Percentiles rank a stretch among this genome's conserved stretches.
Evolutionary conservation across 2,797 vertebrate species (phyloP).

Genomic region (Aeoliscus strigatus): DNA sequence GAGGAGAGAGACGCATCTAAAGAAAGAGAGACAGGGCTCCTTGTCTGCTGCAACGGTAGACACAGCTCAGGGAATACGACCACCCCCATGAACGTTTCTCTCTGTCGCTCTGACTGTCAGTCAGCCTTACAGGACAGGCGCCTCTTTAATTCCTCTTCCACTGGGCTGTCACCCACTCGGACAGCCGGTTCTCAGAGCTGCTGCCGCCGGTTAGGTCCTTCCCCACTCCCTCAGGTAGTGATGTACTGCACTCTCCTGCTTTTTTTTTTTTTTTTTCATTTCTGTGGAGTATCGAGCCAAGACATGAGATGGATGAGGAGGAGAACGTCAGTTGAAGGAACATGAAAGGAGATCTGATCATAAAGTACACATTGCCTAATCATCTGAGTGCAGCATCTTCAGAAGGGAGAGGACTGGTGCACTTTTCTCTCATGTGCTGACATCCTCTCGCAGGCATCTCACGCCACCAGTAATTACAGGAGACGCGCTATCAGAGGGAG

Average conservation of each 20-base stretch:
- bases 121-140: conserved; percentile 54
- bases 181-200: conserved; percentile 25
- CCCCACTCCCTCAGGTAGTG: conserved; percentile 19
- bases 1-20: conserved; percentile 19
- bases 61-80: conserved; percentile 49
- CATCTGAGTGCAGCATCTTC: conserved; percentile 28
- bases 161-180: conserved; percentile 30
- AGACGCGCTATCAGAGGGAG: conserved; percentile 50
- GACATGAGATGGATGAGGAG: conserved; percentile 2
- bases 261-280: not conserved
- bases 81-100: conserved; percentile 41
- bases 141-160: conserved; percentile 52
- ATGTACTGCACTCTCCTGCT: conserved; percentile 8
- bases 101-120: conserved; percentile 43
- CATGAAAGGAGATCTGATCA: conserved; percentile 32
- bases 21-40: conserved; percentile 49
- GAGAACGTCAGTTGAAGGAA: conserved; percentile 13
- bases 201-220: conserved; percentile 41
- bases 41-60: conserved; percentile 36
- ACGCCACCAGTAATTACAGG: conserved; percentile 51
- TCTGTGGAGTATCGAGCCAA: conserved; percentile 4
- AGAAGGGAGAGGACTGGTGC: conserved; percentile 13
- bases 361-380: conserved; percentile 36
- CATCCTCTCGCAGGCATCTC: conserved; percentile 39
- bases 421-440: conserved; percentile 37